phyloP scores from a whole-genome alignment of 2,113 vertebrate genomes.

The Felis catus region DNA sequence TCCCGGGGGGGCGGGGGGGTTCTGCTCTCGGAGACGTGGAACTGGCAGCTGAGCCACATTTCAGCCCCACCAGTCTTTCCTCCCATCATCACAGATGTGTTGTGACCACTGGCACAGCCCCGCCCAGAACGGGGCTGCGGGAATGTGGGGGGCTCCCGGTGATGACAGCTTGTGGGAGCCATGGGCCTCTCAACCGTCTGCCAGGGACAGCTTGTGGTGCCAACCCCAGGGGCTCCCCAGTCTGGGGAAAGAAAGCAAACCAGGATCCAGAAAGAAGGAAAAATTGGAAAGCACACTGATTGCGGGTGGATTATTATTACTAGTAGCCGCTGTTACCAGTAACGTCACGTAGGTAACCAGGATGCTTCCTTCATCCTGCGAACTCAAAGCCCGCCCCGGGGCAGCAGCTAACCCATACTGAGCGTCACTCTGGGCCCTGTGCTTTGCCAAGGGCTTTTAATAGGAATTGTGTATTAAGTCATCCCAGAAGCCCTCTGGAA shows the following conservation, averaged over 20 bases:
- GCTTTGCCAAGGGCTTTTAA: background rate
- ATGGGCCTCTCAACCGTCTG: slow-evolving; percentile 42
- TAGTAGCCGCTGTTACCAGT: background rate
- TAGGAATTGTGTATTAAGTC: background rate
- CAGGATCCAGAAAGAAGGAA: background rate
- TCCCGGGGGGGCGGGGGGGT: rapidly evolving
- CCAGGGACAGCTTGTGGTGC: slow-evolving; percentile 66
- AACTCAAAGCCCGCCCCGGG: background rate
- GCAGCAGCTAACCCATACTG: background rate
- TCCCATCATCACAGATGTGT: background rate
- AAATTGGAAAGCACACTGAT: background rate
- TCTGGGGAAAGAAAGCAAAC: slow-evolving; percentile 30
- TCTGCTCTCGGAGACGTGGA: background rate
- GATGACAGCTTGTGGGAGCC: slow-evolving; percentile 41
- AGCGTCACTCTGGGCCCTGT: background rate
- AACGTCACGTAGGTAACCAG: background rate
- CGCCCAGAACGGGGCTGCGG: background rate
- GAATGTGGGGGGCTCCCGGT: background rate
- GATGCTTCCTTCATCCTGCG: too few species aligned
- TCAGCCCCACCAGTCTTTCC: background rate
- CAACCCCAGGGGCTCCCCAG: background rate
- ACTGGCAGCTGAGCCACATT: background rate
- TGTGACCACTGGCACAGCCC: slow-evolving; percentile 35
- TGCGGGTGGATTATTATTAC: background rate
- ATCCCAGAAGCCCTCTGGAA: background rate